phyloP scores from a whole-genome alignment of 2,888 invertebrate genomes.

The Ormia ochracea region DNA sequence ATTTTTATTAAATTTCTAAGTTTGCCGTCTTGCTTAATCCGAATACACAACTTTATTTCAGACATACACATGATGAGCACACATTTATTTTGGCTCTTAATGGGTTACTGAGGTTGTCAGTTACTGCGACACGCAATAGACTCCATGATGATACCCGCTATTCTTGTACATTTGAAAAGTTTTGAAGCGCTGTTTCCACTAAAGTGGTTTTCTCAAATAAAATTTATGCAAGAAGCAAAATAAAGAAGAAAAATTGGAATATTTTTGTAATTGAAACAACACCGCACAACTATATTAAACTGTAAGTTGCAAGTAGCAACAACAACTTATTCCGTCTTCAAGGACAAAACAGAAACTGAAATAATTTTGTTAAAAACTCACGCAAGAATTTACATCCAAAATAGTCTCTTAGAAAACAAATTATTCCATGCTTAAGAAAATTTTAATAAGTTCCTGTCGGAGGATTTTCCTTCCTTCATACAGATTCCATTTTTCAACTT shows the following conservation, averaged over 20 bases:
- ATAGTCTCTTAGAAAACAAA: not conserved
- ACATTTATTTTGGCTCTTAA: not conserved
- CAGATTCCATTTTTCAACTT: not conserved
- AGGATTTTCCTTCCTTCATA: not conserved
- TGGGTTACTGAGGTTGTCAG: not conserved
- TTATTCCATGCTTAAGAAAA: not conserved
- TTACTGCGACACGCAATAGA: not conserved
- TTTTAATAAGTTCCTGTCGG: not conserved
- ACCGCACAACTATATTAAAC: not conserved
- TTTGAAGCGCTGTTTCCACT: not conserved
- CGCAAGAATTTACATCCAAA: not conserved
- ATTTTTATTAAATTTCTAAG: no score
- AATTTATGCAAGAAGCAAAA: constrained; percentile 2
- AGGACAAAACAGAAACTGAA: not conserved
- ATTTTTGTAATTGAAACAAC: not conserved
- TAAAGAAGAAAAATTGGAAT: not conserved
- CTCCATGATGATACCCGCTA: not conserved
- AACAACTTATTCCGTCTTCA: not conserved
- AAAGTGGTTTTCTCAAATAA: not conserved
- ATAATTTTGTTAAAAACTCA: constrained; percentile 22
- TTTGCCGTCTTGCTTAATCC: no score
- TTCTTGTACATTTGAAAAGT: constrained; percentile 2
- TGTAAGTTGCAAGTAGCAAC: not conserved
- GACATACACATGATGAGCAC: no score
- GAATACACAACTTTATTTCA: no score